Percentiles rank a stretch among this genome's conserved stretches.
Conservation (phyloP, 2,888 invertebrate species). For the Deroplatys truncata region DNA sequence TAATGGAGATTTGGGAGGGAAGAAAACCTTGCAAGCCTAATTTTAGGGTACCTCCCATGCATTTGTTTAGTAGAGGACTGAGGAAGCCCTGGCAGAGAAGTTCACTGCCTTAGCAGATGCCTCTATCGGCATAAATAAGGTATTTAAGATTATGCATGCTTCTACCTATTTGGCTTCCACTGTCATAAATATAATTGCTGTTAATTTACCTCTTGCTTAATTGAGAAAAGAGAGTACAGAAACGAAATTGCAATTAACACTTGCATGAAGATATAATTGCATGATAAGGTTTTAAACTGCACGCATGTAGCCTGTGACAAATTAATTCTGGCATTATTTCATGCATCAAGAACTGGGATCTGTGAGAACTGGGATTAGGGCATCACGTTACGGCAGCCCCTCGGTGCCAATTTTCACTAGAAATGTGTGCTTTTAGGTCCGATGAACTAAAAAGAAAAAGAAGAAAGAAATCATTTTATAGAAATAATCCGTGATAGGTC, state of each 20-base stretch:
- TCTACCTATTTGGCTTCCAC: not conserved
- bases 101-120: not conserved
- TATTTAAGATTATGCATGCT: not conserved
- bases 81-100: not conserved
- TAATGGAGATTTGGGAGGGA: too few species aligned
- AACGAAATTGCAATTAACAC: not conserved
- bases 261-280: not conserved
- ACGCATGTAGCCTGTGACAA: not conserved
- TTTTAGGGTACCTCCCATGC: too few species aligned
- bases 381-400: too few species aligned
- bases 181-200: not conserved
- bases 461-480: too few species aligned
- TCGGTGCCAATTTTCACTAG: too few species aligned
- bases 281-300: not conserved
- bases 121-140: not conserved
- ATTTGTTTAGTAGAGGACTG: too few species aligned
- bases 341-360: not conserved
- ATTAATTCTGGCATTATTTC: not conserved
- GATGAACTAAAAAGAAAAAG: too few species aligned
- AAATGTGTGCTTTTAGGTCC: too few species aligned
- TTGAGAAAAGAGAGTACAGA: not conserved
- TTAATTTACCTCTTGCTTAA: not conserved
- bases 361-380: too few species aligned
- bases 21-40: too few species aligned
- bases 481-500: too few species aligned